Conservation (phyloP, 2,113 vertebrate genomes). For the Notothenia rossii region DNA sequence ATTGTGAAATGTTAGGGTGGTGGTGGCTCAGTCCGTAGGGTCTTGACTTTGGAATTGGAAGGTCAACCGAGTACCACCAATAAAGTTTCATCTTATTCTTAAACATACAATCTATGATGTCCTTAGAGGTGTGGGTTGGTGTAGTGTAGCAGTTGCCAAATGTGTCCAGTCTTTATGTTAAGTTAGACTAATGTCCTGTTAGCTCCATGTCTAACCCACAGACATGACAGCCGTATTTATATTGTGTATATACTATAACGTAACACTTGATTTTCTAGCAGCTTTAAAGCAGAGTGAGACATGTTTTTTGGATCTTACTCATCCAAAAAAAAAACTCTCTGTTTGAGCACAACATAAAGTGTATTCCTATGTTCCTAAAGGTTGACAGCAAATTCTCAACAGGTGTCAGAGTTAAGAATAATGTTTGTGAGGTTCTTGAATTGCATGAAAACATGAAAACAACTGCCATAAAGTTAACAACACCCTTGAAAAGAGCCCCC, state of each 20-base stretch:
- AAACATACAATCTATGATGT: too few species aligned
- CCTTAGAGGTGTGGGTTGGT: too few species aligned
- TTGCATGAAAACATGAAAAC: not conserved
- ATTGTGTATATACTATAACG: not conserved
- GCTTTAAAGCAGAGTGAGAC: not conserved
- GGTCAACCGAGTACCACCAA: too few species aligned
- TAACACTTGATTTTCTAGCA: not conserved
- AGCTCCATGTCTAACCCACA: not conserved
- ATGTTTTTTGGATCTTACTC: too few species aligned
- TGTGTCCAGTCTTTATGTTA: not conserved
- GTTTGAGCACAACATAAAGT: too few species aligned
- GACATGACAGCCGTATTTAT: not conserved
- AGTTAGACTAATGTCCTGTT: not conserved
- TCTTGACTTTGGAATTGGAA: too few species aligned
- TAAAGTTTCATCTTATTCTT: too few species aligned
- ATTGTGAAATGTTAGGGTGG: too few species aligned
- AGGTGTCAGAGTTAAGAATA: constrained; percentile 24
- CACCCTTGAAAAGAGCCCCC: too few species aligned
- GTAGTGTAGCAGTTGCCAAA: not conserved
- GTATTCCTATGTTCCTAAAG: too few species aligned
- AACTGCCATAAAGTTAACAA: constrained; percentile 18
- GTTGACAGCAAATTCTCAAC: constrained; percentile 19
- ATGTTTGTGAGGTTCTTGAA: constrained; percentile 16
- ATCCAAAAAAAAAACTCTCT: too few species aligned
- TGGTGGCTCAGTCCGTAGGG: too few species aligned